Evolutionary conservation across 2,888 invertebrate species (phyloP).

Genomic region (Mactromeris polynyma): DNA sequence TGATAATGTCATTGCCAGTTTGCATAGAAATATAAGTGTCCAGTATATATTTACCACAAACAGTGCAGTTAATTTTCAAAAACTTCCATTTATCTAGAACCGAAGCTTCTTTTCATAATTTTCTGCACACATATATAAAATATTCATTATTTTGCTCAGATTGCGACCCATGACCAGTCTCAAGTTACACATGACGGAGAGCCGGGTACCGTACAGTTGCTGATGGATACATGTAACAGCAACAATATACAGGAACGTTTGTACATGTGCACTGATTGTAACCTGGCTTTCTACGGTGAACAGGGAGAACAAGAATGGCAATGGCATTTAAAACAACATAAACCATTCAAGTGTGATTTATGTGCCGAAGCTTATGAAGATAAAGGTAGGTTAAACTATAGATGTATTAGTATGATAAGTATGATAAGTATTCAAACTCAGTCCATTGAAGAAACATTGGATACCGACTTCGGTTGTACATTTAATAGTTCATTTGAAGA

Average conservation of each 20-base stretch:
- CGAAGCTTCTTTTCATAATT: too few relatives aligned
- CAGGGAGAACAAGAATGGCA: conserved; percentile 69
- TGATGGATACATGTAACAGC: conserved; percentile 55
- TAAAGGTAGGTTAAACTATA: conserved; percentile 53
- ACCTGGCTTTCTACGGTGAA: conserved; percentile 69
- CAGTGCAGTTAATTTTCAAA: too few relatives aligned
- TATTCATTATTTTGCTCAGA: neutral
- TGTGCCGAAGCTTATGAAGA: conserved; percentile 65
- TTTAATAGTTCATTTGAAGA: too few relatives aligned
- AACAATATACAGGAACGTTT: conserved; percentile 63
- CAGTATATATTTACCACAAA: too few relatives aligned
- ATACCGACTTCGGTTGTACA: too few relatives aligned
- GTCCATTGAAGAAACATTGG: too few relatives aligned
- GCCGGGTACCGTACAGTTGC: conserved; percentile 58
- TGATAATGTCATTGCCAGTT: too few relatives aligned
- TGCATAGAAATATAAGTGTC: too few relatives aligned
- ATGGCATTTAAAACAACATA: conserved; percentile 69
- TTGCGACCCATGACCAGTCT: conserved; percentile 34
- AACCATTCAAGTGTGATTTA: conserved; percentile 67
- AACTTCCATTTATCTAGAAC: too few relatives aligned
- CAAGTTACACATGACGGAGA: conserved; percentile 44
- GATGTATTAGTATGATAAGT: too few relatives aligned
- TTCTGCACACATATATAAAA: too few relatives aligned
- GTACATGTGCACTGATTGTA: conserved; percentile 71
- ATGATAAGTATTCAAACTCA: too few relatives aligned